Conservation (phyloP, 1,140 invertebrate species). For the Ectropis grisescens region DNA sequence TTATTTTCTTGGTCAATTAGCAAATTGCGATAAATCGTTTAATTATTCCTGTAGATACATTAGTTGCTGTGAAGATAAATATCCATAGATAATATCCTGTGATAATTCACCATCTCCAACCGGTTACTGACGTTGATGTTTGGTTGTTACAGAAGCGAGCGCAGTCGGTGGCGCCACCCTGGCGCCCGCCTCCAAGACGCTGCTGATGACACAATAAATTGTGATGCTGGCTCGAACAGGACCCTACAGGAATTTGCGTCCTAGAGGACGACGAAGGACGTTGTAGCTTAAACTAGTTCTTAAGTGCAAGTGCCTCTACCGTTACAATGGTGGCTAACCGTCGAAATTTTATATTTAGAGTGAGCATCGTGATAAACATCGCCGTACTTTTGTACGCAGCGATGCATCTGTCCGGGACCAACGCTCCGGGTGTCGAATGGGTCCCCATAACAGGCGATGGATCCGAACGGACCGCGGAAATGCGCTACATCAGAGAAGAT, state of each 20-base stretch:
- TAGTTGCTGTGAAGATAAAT: too few species aligned
- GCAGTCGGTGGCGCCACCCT: conserved; percentile 29
- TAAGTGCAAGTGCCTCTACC: conserved; percentile 50
- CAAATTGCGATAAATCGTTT: too few species aligned
- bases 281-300: conserved; percentile 37
- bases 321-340: conserved; percentile 67
- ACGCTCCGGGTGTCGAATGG: conserved; percentile 35
- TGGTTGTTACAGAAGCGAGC: conserved; percentile 36
- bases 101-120: too few species aligned
- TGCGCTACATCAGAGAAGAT: conserved; percentile 38
- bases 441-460: conserved; percentile 40
- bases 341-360: conserved; percentile 79
- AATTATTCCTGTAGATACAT: too few species aligned
- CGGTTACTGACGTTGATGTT: too few species aligned
- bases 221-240: conserved; percentile 61
- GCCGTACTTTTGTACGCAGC: conserved; percentile 76
- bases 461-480: conserved; percentile 35
- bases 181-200: conserved; percentile 42
- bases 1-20: too few species aligned
- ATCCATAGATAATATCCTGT: too few species aligned
- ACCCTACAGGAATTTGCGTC: conserved; percentile 60
- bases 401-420: conserved; percentile 47
- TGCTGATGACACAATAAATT: conserved; percentile 63
- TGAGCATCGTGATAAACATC: conserved; percentile 81
- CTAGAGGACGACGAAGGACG: conserved; percentile 64